Evolutionary conservation across 1,140 invertebrate genomes (phyloP).

Genomic region (Drosophila ficusphila): DNA sequence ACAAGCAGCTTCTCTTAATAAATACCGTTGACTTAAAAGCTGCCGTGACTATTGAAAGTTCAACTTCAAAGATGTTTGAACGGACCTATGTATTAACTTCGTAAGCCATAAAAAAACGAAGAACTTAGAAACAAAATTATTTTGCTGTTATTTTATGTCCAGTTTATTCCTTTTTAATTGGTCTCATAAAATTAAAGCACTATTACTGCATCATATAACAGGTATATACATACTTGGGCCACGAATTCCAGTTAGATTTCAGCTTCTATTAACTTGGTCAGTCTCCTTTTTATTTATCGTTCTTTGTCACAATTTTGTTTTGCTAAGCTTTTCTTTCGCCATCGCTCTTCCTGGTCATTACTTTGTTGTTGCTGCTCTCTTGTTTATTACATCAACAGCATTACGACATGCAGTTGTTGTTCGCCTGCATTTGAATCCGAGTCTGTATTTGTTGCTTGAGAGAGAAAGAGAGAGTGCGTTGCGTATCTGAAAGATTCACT

Average conservation of each 20-base stretch:
- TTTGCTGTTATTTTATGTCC: not conserved
- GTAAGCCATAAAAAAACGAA: not conserved
- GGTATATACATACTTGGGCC: slow-evolving; percentile 4
- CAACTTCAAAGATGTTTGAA: not conserved
- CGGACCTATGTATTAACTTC: not conserved
- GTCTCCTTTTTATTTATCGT: slow-evolving; percentile 22
- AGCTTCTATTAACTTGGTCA: slow-evolving; percentile 7
- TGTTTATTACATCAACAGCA: slow-evolving; percentile 77
- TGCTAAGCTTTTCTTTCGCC: slow-evolving; percentile 57
- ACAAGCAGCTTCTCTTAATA: too few relatives aligned
- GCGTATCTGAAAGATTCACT: slow-evolving; percentile 63
- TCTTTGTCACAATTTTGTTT: slow-evolving; percentile 53
- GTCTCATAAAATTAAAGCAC: slow-evolving; percentile 6
- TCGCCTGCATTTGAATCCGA: slow-evolving; percentile 56
- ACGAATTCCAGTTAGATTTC: not conserved
- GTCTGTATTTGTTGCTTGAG: slow-evolving; percentile 28
- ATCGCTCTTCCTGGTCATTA: slow-evolving; percentile 61
- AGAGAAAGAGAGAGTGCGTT: not conserved
- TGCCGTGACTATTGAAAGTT: not conserved
- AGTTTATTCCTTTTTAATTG: slow-evolving; percentile 7
- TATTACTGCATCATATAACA: slow-evolving; percentile 10
- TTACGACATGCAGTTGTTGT: slow-evolving; percentile 66
- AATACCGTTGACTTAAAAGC: not conserved
- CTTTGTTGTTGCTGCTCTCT: slow-evolving; percentile 43
- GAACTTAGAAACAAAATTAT: not conserved